Conservation (phyloP, 1,140 invertebrate species). For the Armadillidium nasatum region DNA sequence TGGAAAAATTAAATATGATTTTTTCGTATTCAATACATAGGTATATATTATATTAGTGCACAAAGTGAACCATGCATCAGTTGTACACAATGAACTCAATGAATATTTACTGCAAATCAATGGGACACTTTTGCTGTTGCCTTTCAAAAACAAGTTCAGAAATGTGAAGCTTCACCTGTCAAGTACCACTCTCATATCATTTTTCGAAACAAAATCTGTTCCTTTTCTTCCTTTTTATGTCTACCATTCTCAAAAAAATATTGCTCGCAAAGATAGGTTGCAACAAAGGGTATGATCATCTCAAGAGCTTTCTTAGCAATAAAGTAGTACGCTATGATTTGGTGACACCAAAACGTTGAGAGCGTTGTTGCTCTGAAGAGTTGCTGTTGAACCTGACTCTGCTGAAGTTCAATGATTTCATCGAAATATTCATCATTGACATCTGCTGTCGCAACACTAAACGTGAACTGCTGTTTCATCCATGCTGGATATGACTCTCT, state of each 20-base stretch:
- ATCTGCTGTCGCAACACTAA: conserved; percentile 22
- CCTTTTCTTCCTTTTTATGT: conserved; percentile 23
- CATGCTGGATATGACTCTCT: conserved; percentile 25
- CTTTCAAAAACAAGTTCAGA: conserved; percentile 24
- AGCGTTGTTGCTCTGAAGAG: conserved; percentile 30
- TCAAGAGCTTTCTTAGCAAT: conserved; percentile 12
- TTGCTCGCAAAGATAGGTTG: conserved; percentile 24
- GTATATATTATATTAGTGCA: no score
- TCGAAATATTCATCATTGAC: conserved; percentile 26
- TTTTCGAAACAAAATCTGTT: conserved; percentile 27
- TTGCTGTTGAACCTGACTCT: conserved; percentile 26
- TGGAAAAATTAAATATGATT: no score
- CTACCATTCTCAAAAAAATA: conserved; percentile 15
- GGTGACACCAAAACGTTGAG: conserved; percentile 29
- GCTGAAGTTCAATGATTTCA: conserved; percentile 17
- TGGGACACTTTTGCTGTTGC: conserved; percentile 19
- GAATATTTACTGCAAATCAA: conserved; percentile 16
- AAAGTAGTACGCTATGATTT: conserved; percentile 15
- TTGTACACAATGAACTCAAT: background rate
- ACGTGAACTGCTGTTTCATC: conserved; percentile 27
- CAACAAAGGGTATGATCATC: conserved; percentile 12
- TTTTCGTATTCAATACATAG: no score
- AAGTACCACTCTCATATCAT: conserved; percentile 31
- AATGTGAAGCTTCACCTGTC: conserved; percentile 31
- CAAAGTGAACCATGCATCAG: no score